Evolutionary conservation across 2,888 invertebrate species (phyloP).

Genomic region (Cerceris rybyensis): DNA sequence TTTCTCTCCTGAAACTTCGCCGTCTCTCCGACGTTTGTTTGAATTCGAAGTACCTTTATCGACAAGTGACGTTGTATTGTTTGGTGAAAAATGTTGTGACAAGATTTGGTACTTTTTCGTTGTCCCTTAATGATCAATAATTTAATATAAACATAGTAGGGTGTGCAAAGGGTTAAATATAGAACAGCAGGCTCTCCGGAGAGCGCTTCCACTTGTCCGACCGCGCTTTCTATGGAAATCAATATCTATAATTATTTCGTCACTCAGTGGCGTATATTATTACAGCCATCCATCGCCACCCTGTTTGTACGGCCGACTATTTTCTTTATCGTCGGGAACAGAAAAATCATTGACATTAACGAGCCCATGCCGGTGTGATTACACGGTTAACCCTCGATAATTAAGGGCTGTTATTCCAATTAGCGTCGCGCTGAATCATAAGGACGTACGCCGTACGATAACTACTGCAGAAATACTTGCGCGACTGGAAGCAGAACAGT

Average conservation of each 20-base stretch:
- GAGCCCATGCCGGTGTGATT: neutral
- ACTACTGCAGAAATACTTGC: no score
- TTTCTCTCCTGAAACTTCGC: no score
- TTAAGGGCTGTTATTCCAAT: no score
- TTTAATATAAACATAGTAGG: slow-evolving; percentile 2
- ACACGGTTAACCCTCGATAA: no score
- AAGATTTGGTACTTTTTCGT: no score
- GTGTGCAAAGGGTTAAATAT: slow-evolving; percentile 10
- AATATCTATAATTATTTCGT: slow-evolving; percentile 76
- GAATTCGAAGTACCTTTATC: no score
- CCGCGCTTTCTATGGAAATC: slow-evolving; percentile 67
- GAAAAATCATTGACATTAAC: neutral
- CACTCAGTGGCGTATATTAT: slow-evolving; percentile 54
- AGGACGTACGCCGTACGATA: no score
- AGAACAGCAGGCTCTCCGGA: slow-evolving; percentile 2
- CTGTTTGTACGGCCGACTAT: neutral
- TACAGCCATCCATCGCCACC: slow-evolving; percentile 6
- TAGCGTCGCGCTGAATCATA: no score
- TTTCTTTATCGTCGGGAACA: neutral
- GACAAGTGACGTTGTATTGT: no score
- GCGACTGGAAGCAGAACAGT: no score
- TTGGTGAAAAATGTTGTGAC: no score
- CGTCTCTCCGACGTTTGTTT: no score
- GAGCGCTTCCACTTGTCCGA: slow-evolving; percentile 11
- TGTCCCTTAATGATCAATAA: neutral